phyloP scores from a whole-genome alignment of 2,113 vertebrate species.

The Ciconia stormi region DNA sequence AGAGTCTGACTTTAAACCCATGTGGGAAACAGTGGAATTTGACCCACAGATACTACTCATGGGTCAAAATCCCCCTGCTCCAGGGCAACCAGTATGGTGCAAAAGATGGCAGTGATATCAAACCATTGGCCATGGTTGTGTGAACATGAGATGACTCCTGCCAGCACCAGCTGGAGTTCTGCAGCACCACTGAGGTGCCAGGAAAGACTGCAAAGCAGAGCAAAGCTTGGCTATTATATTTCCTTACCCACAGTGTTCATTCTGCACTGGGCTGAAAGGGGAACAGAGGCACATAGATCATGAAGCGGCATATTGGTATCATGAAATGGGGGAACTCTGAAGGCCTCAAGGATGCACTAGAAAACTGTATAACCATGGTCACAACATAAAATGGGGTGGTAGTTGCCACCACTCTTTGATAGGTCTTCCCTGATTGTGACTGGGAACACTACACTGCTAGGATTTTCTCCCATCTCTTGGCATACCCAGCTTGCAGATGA shows the following conservation, averaged over 20 bases:
- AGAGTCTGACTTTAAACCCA: background rate
- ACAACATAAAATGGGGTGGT: background rate
- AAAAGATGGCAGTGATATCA: background rate
- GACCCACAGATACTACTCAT: background rate
- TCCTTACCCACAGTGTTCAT: background rate
- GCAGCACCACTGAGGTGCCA: accelerated
- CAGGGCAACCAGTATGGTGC: background rate
- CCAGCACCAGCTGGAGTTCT: background rate
- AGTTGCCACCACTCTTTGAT: background rate
- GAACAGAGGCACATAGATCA: background rate
- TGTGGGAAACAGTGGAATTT: background rate
- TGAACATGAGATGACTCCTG: background rate
- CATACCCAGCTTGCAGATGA: background rate
- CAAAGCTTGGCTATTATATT: background rate
- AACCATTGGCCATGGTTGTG: background rate
- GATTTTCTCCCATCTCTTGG: background rate
- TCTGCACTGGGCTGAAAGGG: background rate
- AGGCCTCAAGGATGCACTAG: background rate
- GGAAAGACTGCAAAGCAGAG: background rate
- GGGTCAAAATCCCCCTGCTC: background rate
- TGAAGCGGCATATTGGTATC: background rate
- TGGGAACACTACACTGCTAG: background rate
- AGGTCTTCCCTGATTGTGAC: background rate
- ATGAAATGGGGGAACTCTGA: background rate
- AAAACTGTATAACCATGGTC: background rate